Conservation (phyloP, 2,113 vertebrate species). For the Hippocampus guttulatus region DNA sequence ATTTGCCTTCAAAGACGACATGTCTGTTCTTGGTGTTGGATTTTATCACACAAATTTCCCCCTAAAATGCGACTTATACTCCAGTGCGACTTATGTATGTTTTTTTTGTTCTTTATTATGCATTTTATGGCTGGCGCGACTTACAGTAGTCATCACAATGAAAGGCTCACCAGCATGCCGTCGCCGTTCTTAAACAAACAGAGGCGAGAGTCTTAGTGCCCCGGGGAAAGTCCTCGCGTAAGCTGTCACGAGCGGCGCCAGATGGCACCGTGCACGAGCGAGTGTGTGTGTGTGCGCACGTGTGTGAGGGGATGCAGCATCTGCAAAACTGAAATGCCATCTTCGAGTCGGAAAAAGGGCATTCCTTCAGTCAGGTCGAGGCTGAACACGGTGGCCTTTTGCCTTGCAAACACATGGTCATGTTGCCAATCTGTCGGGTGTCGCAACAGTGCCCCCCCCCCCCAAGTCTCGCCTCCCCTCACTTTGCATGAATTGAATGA, state of each 20-base stretch:
- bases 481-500: conserved; percentile 64
- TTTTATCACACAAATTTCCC: too few species aligned
- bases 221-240: conserved; percentile 5
- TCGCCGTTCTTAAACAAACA: not conserved
- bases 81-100: too few species aligned
- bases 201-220: conserved; percentile 2
- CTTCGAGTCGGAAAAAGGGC: conserved; percentile 53
- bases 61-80: too few species aligned
- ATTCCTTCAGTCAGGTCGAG: conserved; percentile 54
- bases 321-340: conserved; percentile 66
- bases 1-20: too few species aligned
- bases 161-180: not conserved
- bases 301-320: conserved; percentile 43
- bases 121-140: too few species aligned
- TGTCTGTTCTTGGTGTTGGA: too few species aligned
- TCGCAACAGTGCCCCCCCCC: conserved; percentile 19
- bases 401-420: conserved; percentile 48
- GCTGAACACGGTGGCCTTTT: conserved; percentile 56
- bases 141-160: not conserved
- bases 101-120: too few species aligned
- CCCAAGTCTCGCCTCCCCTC: not conserved
- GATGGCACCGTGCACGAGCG: conserved; percentile 44
- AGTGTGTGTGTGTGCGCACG: not conserved
- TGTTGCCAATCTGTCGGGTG: conserved; percentile 32
- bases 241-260: conserved; percentile 35